Evolutionary conservation across 1,140 invertebrate species (phyloP), one percentile per base, ranked within the genome.

Genomic region (Helicorthomorpha holstii): DNA sequence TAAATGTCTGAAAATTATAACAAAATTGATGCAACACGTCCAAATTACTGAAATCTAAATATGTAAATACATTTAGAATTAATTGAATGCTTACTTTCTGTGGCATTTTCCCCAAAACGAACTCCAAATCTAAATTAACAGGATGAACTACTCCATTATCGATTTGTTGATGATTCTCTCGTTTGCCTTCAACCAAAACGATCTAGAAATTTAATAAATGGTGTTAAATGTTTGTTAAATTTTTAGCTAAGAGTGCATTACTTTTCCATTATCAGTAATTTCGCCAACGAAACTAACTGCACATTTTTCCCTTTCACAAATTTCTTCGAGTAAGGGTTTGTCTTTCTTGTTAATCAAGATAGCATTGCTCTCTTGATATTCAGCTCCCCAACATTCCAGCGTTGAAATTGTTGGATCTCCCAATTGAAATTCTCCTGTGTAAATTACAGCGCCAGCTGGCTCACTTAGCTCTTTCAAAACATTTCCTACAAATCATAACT

Each of bases 351-450:
- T 71, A 56, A 89, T 83, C 0, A 96, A 66, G 41, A 94, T 70
- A 0, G 92, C 93, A 67, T 97, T 81, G 57, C 85, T 95, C 68
- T 98, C 94, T 71, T 98, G 94, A 63, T 97, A 98, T 65, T 98
- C 94, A 0, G 93, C 94, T 0, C 91, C 92, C 94, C 94, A 98
- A 3, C 98, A 66, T 65, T 98, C 94, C 51, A 96, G 65, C 0
- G 88, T 81, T 47, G 80, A 92, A 14, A 98, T 83, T 7, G 89
- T 96, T 0, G 88, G 85, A 72, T 98, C 94, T 7, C 92, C 94
- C 10, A 98, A 68, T 55, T 90, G 80, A 65, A 98, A 94, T 60
- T 79, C 76, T 51, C 83, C 79, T 0, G 84, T 81, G 59, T 83
- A 87, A 46, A 98, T 92, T 0, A 92, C 74, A 0, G 92, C 94